Base-by-base conservation (phyloP, 2,888 invertebrate species). In the Watsonalla binaria region DNA sequence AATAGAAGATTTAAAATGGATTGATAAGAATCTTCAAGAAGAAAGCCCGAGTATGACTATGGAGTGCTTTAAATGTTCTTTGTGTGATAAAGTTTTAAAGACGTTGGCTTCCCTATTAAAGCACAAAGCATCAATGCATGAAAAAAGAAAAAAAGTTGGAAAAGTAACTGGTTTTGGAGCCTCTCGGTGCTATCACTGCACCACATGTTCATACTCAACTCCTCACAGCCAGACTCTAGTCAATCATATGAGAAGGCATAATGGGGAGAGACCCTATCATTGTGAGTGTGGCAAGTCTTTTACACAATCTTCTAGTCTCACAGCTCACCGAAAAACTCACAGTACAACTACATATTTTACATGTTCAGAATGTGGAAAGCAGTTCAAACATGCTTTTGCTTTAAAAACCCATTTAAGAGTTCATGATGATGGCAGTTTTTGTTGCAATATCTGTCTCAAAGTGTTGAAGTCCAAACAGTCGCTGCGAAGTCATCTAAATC, bases 241-340 rank as follows among this genome's bases (percentile, higher is more conserved):
- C 1, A 89, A 91, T 60, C 91, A 91, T 58, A 82, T 84, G 77
- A 75, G 90, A 57, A 77, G 80, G 46, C 91, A 91, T 62, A 85
- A 84, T 63, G 91, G 91, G 15, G 86, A 89, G 51, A 74, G 82
- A 49, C 91, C 91, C 15, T 88, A 84, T 56, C 69, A 61, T 42
- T 91, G 91, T 76, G 76, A 86, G 48, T 91, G 91, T 79, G 87
- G 88, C 0, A 89, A 88, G 63, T 76, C 67, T 39, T 91, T 91
- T 60, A 85, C 90, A 5, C 91, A 91, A 60, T 78, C 84, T 1
- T 82, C 90, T 2, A 86, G 86, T 55, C 76, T 91, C 6, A 68
- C 80, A 52, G 84, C 90, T 45, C 91, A 91, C 67, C 73, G 70
- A 46, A 90, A 90, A 67, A 86, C 74, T 13, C 91, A 91, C 54